A percentile compares a stretch with the other conserved stretches of the same genome.
phyloP scores from a whole-genome alignment of 2,113 vertebrate genomes.

The Lepus europaeus region DNA sequence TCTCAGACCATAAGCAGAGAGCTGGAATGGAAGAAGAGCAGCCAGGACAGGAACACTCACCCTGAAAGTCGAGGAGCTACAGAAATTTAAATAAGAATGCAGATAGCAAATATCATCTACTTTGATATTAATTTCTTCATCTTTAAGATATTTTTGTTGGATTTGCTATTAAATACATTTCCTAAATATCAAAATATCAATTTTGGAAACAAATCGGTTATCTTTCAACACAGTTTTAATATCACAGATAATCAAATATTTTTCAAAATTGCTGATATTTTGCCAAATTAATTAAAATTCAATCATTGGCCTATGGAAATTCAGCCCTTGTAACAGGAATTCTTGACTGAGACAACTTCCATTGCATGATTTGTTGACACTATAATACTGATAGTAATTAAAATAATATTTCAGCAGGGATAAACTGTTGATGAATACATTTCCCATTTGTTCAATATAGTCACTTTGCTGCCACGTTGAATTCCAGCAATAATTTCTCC shows the following conservation, averaged over 20 bases:
- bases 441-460: neutral
- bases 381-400: neutral
- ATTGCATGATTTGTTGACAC: neutral
- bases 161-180: neutral
- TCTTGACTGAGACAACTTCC: neutral
- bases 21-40: too few species aligned
- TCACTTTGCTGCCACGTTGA: neutral
- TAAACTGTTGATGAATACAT: neutral
- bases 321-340: conserved; percentile 1
- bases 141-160: conserved; percentile 1
- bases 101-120: conserved; percentile 22
- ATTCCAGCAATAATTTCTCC: neutral
- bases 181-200: neutral
- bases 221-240: conserved; percentile 43
- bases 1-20: too few species aligned
- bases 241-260: conserved; percentile 43
- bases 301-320: conserved; percentile 37
- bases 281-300: conserved; percentile 5
- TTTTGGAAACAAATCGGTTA: conserved; percentile 10
- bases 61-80: neutral
- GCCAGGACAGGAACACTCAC: neutral
- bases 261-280: neutral
- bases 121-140: conserved; percentile 24
- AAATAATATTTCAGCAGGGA: neutral
- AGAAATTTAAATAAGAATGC: neutral